Percentiles rank a stretch among this genome's conserved stretches.
Evolutionary conservation across 1,140 invertebrate species (phyloP).

Genomic region (Lepidurus apus): DNA sequence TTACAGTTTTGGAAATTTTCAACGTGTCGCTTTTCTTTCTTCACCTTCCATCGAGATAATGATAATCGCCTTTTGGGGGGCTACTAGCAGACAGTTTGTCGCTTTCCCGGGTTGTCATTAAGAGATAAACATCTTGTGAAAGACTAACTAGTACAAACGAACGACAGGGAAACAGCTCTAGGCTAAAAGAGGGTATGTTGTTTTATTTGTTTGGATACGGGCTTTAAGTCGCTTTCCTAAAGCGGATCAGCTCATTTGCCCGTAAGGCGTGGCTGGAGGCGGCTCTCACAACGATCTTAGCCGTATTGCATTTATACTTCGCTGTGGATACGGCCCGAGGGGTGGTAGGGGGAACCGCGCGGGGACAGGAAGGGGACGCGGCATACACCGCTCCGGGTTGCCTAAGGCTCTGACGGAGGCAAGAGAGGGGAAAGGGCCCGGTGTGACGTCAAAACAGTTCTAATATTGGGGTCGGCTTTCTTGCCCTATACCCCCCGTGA

Average conservation of each 20-base stretch:
- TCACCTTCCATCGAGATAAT: not conserved
- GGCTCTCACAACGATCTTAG: not conserved
- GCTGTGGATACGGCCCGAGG: not conserved
- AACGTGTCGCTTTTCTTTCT: not conserved
- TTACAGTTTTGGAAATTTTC: not conserved
- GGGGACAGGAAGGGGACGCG: not conserved
- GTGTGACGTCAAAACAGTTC: slow-evolving; percentile 1
- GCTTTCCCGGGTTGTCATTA: not conserved
- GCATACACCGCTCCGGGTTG: not conserved
- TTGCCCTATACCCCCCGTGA: not conserved
- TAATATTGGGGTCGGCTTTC: slow-evolving; percentile 8
- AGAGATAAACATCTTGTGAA: slow-evolving; percentile 15
- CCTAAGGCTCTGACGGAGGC: not conserved
- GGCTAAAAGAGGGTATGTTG: not conserved
- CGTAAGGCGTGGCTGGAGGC: not conserved
- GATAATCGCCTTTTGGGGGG: not conserved
- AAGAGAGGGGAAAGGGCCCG: not conserved
- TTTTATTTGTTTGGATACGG: not conserved
- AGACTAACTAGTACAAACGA: not conserved
- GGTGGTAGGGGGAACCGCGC: not conserved
- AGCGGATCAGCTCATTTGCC: slow-evolving; percentile 16
- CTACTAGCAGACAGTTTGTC: not conserved
- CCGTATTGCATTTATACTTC: not conserved
- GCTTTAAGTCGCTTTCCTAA: not conserved
- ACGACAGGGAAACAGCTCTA: not conserved